phyloP scores from a whole-genome alignment of 2,888 invertebrate species.

The Sinhomidia bicolor region DNA sequence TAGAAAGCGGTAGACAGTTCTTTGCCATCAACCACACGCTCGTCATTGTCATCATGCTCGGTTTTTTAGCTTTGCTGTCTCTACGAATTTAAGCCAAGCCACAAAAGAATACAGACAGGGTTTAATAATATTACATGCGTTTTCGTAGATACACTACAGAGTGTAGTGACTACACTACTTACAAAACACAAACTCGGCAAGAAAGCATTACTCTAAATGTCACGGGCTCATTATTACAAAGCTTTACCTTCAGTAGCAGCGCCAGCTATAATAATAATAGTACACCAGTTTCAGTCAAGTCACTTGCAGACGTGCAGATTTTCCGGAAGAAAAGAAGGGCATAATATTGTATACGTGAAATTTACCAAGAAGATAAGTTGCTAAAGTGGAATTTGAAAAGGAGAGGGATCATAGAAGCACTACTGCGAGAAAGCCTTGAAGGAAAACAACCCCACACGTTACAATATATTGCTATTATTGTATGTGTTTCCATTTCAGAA shows the following conservation, averaged over 20 bases:
- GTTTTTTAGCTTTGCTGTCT: background rate
- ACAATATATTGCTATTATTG: no score
- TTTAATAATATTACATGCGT: background rate
- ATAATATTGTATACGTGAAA: background rate
- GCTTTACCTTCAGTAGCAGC: constrained; percentile 7
- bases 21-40: background rate
- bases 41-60: background rate
- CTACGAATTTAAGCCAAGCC: no score
- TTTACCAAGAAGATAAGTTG: background rate
- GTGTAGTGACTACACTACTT: no score
- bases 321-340: constrained; percentile 12
- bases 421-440: no score
- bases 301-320: constrained; percentile 56
- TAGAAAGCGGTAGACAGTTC: background rate
- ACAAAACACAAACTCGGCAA: background rate
- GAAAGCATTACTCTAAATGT: constrained; percentile 15
- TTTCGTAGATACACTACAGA: background rate
- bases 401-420: constrained; percentile 15
- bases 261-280: no score
- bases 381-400: constrained; percentile 44
- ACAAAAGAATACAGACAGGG: background rate
- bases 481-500: background rate
- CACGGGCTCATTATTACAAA: constrained; percentile 46
- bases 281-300: constrained; percentile 5
- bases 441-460: no score